Evolutionary conservation across 2,888 invertebrate species (phyloP).

Genomic region (Epirrhoe alternata): DNA sequence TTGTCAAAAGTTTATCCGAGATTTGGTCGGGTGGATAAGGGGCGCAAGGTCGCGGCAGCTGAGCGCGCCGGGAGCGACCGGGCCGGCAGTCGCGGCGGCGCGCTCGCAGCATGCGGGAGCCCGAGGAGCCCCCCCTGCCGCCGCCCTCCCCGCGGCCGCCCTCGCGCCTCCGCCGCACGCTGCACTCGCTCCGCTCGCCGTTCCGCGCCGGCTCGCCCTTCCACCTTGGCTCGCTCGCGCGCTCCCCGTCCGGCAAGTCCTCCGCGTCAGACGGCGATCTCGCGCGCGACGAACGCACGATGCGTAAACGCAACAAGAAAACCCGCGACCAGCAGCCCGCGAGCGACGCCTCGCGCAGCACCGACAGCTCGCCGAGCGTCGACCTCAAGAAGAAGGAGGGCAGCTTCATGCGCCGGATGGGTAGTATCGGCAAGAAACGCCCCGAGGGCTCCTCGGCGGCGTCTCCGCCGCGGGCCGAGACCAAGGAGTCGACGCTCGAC

Average conservation of each 20-base stretch:
- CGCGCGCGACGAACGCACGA: conserved; percentile 79
- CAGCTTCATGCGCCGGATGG: conserved; percentile 71
- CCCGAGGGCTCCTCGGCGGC: conserved; percentile 58
- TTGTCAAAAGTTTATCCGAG: conserved; percentile 68
- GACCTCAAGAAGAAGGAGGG: conserved; percentile 67
- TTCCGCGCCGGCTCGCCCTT: conserved; percentile 83
- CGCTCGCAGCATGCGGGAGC: conserved; percentile 65
- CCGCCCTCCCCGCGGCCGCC: conserved; percentile 57
- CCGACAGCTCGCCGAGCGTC: conserved; percentile 55
- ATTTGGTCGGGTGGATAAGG: conserved; percentile 64
- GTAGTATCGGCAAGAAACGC: conserved; percentile 73
- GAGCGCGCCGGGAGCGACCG: conserved; percentile 45
- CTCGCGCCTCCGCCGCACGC: conserved; percentile 79
- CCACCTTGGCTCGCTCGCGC: conserved; percentile 80
- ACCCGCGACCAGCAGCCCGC: conserved; percentile 58
- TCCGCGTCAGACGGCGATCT: conserved; percentile 80
- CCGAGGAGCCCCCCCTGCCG: conserved; percentile 60
- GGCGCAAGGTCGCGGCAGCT: conserved; percentile 63
- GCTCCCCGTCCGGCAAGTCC: conserved; percentile 74
- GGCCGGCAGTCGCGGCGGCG: conserved; percentile 66
- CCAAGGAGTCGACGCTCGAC: conserved; percentile 46
- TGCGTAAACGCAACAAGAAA: conserved; percentile 82
- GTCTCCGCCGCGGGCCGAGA: conserved; percentile 50
- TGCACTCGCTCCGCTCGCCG: conserved; percentile 79
- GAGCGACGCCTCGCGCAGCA: conserved; percentile 67